Evolutionary conservation across 92 coral and sea anemone species (phyloP), one percentile per base, ranked within the genome.

Genomic region (Ricordea florida): DNA sequence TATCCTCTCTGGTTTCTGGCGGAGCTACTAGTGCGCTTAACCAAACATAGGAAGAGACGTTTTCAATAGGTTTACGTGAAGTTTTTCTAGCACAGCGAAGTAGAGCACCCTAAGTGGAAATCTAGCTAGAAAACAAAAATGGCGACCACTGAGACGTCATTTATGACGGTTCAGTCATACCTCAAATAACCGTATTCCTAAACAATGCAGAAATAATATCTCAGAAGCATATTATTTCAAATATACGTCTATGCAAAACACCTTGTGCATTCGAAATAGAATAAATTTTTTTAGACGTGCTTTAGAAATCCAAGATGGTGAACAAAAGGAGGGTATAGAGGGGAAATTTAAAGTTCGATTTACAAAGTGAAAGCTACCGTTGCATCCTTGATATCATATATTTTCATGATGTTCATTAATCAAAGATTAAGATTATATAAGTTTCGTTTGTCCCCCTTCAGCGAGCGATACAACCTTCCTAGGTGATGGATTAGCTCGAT

Each of bases 291-390:
- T n/a, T n/a, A n/a, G n/a, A n/a, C n/a, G n/a, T n/a, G n/a, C n/a
- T n/a, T n/a, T n/a, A n/a, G n/a, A n/a, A n/a, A n/a, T n/a, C n/a
- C n/a, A n/a, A n/a, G n/a, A n/a, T n/a, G n/a, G n/a, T n/a, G n/a
- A 36, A 52, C 33, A 14, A 52, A 26, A 52, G 29, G 57, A 5
- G 14, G 24, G 25, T 20, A 33, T 33, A 15, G 13, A 14, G 32
- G 24, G 68, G 26, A 61, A 38, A 58, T 57, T 69, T 69, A 17
- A 71, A 42, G 25, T 72, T 57, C 24, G 52, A 35, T 20, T 72
- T 57, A 53, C 70, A 74, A 60, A 10, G 53, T 60, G 71, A 74
- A 74, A 76, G 73, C 74, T 76, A 61, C 82, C 64, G 73, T 36
- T 76, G 73, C 51, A 72, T 62, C 66, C 45, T 57, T 57, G 82